Conservation (phyloP, 2,797 vertebrate species). For the Bradypodion ventrale region DNA sequence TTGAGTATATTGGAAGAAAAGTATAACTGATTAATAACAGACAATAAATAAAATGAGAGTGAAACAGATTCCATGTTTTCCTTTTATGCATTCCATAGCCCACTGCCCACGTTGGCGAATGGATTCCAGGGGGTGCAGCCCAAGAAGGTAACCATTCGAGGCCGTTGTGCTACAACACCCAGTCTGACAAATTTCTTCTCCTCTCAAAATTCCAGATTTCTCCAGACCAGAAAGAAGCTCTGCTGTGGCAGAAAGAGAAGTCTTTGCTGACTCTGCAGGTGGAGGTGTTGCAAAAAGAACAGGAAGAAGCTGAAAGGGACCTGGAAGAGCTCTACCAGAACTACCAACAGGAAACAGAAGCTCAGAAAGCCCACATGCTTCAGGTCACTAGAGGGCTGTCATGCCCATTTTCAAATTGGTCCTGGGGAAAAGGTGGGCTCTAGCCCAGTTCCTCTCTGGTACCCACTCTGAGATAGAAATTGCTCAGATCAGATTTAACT, state of each 20-base stretch:
- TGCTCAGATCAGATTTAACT: neutral
- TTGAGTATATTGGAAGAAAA: neutral
- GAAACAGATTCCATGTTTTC: neutral
- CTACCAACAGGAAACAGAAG: conserved; percentile 75
- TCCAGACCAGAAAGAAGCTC: conserved; percentile 65
- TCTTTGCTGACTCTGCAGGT: conserved; percentile 78
- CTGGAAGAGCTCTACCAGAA: conserved; percentile 73
- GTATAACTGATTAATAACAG: neutral
- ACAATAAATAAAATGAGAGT: neutral
- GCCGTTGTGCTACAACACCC: neutral
- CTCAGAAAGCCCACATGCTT: conserved; percentile 78
- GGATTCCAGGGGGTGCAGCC: neutral
- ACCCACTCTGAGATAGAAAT: neutral
- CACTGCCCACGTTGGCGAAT: neutral
- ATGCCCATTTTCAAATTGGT: neutral
- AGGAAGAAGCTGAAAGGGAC: conserved; percentile 74
- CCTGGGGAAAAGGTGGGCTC: neutral
- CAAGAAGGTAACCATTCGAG: too few species aligned
- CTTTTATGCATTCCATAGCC: neutral
- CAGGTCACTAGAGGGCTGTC: conserved; percentile 72
- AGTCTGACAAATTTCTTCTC: neutral
- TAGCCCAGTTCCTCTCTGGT: neutral
- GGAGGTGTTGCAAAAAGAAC: conserved; percentile 80
- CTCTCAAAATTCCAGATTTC: neutral
- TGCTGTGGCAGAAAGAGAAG: conserved; percentile 75